Evolutionary conservation across 2,888 invertebrate genomes (phyloP), one percentile per base, ranked within the genome.

Genomic region (Cloeon dipterum): DNA sequence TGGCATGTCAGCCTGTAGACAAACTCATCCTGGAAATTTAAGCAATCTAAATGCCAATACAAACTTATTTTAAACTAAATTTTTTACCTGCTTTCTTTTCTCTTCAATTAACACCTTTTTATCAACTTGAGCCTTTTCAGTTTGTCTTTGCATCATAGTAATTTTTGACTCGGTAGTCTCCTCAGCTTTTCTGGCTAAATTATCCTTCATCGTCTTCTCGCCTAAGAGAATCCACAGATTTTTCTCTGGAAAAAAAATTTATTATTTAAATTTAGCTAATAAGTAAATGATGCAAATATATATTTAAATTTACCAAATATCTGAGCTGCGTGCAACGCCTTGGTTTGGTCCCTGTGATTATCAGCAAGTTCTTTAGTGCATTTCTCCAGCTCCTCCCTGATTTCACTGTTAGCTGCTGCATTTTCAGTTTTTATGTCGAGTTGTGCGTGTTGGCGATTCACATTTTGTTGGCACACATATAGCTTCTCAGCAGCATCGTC

Each of bases 1-100:
- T 77, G 75, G 37, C 68, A 66, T 51, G 66, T 70, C 14, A 81
- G 52, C 26, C 68, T 68, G 46, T 68, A 73, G 35, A 81, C 59
- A 8, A 76, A 54, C 52, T 72, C 64, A 52, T 79, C 78, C 57
- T 44, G 20, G 17, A 3, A 5, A 8, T 2, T 7, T n/a, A 33
- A 17, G n/a, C n/a, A n/a, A n/a, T n/a, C n/a, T n/a, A n/a, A 3
- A n/a, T 8, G 18, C 7, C 13, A 7, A 10, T 4, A 17, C 35
- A 21, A 14, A 13, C 20, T 20, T 3, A 19, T 20, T 20, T 20
- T 4, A 4, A 3, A 4, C 20, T 10, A 4, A 11, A 2, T 21
- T 23, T 23, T 20, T 41, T 48, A 66, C 70, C 56, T 68, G 56
- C 42, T 65, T 54, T 16, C 66, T 54, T 47, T 72, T 70, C 47